These are phyloP conservation scores for Triplophysa bombifrons DNA, from an alignment of 2,797 vertebrate genomes.

Conservation along the genomic window DNA sequence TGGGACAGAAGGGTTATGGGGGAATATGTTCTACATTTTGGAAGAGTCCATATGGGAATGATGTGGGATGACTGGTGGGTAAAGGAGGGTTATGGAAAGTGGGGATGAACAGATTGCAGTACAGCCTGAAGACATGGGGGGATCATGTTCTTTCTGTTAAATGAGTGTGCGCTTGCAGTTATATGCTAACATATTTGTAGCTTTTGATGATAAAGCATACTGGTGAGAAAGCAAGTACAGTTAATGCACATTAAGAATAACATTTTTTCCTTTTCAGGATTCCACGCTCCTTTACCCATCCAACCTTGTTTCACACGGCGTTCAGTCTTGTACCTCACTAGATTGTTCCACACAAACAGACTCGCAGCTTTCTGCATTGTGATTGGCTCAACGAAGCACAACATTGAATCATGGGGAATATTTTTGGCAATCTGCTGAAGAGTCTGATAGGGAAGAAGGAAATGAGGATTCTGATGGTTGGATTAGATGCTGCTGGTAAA, in stretches of 20 bases:
- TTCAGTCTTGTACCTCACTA: constrained; percentile 55
- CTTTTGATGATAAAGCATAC: background rate
- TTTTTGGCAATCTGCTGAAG: constrained; percentile 94
- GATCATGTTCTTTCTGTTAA: constrained; percentile 24
- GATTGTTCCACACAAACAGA: constrained; percentile 19
- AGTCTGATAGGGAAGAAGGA: constrained; percentile 97
- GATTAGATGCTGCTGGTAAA: constrained; percentile 94
- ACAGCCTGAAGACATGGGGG: constrained; percentile 69
- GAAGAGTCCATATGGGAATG: constrained; percentile 61
- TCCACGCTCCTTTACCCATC: constrained; percentile 35
- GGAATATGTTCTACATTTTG: constrained; percentile 46
- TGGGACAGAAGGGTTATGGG: background rate
- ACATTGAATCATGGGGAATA: constrained; percentile 88
- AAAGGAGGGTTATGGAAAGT: constrained; percentile 52
- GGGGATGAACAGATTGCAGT: constrained; percentile 71
- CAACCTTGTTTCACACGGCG: background rate
- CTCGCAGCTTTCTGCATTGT: constrained; percentile 47
- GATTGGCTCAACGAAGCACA: constrained; percentile 50
- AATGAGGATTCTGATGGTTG: constrained; percentile 98
- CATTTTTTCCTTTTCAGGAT: constrained; percentile 46
- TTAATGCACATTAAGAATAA: background rate
- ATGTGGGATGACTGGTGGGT: constrained; percentile 58
- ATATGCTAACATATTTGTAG: background rate
- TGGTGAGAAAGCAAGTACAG: background rate
- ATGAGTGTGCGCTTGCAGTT: background rate